Evolutionary conservation across 2,888 invertebrate species (phyloP).

Genomic region (Galeopsomyia nigrocyanea): DNA sequence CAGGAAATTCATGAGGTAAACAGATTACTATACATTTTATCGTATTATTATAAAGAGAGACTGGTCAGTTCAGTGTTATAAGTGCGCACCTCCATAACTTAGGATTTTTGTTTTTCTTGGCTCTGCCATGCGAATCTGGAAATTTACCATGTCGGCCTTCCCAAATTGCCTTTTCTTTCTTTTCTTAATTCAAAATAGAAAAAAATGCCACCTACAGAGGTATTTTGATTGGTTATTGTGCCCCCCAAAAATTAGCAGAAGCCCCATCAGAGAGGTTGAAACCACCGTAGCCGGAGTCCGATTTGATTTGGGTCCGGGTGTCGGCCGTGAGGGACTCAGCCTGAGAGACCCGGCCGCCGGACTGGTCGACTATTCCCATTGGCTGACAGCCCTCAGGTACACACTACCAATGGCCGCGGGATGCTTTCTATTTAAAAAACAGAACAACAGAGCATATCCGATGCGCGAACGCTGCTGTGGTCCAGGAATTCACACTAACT

Average conservation of each 20-base stretch:
- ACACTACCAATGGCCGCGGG: conserved; percentile 50
- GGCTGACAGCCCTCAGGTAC: conserved; percentile 73
- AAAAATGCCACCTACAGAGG: conserved; percentile 34
- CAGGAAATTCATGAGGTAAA: conserved; percentile 86
- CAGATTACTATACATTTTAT: background rate
- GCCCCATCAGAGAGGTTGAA: conserved; percentile 67
- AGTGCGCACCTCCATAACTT: conserved; percentile 32
- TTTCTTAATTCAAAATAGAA: too few relatives aligned
- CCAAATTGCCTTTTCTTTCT: background rate
- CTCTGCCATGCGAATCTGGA: conserved; percentile 44
- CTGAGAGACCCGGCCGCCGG: conserved; percentile 72
- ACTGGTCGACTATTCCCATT: conserved; percentile 74
- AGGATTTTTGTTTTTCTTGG: conserved; percentile 36
- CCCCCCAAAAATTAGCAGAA: conserved; percentile 60
- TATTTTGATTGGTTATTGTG: conserved; percentile 49
- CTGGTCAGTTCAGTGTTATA: conserved; percentile 6
- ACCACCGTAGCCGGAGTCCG: conserved; percentile 68
- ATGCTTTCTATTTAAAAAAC: conserved; percentile 55
- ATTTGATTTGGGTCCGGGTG: conserved; percentile 69
- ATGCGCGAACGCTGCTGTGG: conserved; percentile 38
- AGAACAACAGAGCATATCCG: too few relatives aligned
- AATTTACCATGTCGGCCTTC: conserved; percentile 53
- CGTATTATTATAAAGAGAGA: background rate
- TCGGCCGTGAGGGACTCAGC: conserved; percentile 72
- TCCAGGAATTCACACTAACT: conserved; percentile 49